phyloP scores from a whole-genome alignment of 2,797 vertebrate genomes.

The Typhlichthys eigenmanni region DNA sequence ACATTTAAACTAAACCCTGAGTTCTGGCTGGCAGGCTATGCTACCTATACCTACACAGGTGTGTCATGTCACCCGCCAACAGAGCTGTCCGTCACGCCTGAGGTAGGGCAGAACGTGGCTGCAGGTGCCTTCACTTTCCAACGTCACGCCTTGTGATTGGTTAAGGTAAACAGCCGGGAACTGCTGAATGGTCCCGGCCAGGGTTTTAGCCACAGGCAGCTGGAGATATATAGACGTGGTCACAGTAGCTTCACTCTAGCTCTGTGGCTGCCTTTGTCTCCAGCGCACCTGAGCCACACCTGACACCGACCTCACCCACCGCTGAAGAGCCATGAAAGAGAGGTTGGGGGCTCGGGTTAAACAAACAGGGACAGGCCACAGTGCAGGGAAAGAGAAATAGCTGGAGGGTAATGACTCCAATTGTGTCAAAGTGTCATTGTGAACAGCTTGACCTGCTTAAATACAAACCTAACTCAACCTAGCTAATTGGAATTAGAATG shows the following conservation, averaged over 20 bases:
- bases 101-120: slow-evolving; percentile 59
- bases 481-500: slow-evolving; percentile 35
- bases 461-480: slow-evolving; percentile 29
- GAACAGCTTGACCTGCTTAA: slow-evolving; percentile 26
- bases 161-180: slow-evolving; percentile 58
- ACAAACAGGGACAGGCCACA: slow-evolving; percentile 41
- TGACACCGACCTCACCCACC: slow-evolving; percentile 27
- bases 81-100: slow-evolving; percentile 49
- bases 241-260: slow-evolving; percentile 53
- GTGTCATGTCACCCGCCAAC: slow-evolving; percentile 52
- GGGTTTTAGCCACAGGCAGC: slow-evolving; percentile 44
- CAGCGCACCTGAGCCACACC: slow-evolving; percentile 60
- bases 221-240: slow-evolving; percentile 57
- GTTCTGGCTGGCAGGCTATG: slow-evolving; percentile 40
- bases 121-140: slow-evolving; percentile 72
- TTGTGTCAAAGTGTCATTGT: slow-evolving; percentile 18
- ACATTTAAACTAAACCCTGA: slow-evolving; percentile 21
- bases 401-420: slow-evolving; percentile 33
- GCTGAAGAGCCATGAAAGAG: slow-evolving; percentile 14
- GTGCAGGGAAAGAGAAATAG: slow-evolving; percentile 45
- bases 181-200: slow-evolving; percentile 34
- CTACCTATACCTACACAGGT: slow-evolving; percentile 45
- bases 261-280: slow-evolving; percentile 52
- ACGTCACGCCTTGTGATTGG: slow-evolving; percentile 58
- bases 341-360: slow-evolving; percentile 34